Base-by-base conservation (phyloP, 2,797 vertebrate species). In the Notoglanidium macrostoma region DNA sequence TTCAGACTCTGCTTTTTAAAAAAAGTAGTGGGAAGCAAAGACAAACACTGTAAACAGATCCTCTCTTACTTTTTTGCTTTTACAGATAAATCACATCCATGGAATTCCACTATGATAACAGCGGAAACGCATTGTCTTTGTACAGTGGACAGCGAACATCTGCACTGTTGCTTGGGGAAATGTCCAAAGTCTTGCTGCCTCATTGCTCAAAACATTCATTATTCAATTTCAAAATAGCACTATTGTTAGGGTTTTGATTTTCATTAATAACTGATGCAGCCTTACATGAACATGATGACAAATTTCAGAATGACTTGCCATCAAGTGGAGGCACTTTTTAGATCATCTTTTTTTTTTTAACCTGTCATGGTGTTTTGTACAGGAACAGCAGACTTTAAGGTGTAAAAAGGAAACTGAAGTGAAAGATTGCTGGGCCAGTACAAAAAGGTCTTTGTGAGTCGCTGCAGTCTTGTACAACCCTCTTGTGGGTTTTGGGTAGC, bases 61-160 rank as follows among this genome's bases (percentile, higher is more conserved):
- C 11, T 87, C 40, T 54, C 76, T 59, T 54, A 44, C 35, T n/a
- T 83, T 51, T 29, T 72, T 68, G 35, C 23, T 63, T 82, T 61
- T 46, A 84, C 77, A 90, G 86, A 76, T 70, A 87, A 68, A 49
- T 77, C 59, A 15, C 35, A 85, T 89, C n/a, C 54, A 63, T 84
- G 89, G 92, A 93, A 94, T 93, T 93, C 88, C 85, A 87, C 88
- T 65, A 61, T 89, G 87, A 91, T 92, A 89, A 94, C 83, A 90
- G 74, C 90, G 90, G 91, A 91, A 89, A 87, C 77, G 21, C 76
- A 63, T 72, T 73, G 51, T 68, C 59, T 29, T 84, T 89, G 92
- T 92, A 92, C 88, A 91, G 21, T 0, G 44, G 73, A 63, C 32
- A 67, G 87, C 51, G 17, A 67, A 73, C 77, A 83, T 87, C 35